Conservation (phyloP, 2,797 vertebrate genomes). For the Aldrovandia affinis region DNA sequence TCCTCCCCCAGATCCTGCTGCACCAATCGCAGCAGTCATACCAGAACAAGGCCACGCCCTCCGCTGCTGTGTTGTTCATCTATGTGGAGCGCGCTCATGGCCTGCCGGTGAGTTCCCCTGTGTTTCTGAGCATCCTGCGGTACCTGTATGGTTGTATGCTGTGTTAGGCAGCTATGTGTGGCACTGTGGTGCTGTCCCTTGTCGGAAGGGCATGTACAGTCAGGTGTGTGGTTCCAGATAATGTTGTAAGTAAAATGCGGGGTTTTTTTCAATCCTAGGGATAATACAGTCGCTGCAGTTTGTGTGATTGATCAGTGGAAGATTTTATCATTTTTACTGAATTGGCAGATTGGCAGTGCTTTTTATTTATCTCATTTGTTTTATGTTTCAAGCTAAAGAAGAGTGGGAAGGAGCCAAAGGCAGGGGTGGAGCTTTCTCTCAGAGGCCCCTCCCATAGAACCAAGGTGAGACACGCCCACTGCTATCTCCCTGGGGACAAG, state of each 20-base stretch:
- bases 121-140: too few species aligned
- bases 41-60: conserved; percentile 78
- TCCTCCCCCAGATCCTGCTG: conserved; percentile 77
- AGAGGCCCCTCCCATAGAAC: conserved; percentile 76
- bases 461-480: conserved; percentile 71
- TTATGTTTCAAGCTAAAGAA: conserved; percentile 77
- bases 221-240: neutral
- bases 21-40: conserved; percentile 80
- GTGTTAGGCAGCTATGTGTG: too few species aligned
- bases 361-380: neutral
- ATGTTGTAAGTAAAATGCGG: neutral
- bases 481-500: neutral
- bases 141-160: too few species aligned
- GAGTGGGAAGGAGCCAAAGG: conserved; percentile 83
- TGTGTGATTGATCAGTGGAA: neutral
- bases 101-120: conserved; percentile 78
- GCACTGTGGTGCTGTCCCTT: neutral
- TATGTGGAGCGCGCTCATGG: conserved; percentile 81
- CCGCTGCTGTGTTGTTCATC: conserved; percentile 80
- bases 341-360: neutral
- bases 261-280: neutral
- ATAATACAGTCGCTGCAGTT: neutral
- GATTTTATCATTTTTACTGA: neutral
- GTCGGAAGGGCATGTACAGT: neutral
- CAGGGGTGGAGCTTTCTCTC: conserved; percentile 76